Evolutionary conservation across 2,888 invertebrate genomes (phyloP).

Genomic region (Bembecia ichneumoniformis): DNA sequence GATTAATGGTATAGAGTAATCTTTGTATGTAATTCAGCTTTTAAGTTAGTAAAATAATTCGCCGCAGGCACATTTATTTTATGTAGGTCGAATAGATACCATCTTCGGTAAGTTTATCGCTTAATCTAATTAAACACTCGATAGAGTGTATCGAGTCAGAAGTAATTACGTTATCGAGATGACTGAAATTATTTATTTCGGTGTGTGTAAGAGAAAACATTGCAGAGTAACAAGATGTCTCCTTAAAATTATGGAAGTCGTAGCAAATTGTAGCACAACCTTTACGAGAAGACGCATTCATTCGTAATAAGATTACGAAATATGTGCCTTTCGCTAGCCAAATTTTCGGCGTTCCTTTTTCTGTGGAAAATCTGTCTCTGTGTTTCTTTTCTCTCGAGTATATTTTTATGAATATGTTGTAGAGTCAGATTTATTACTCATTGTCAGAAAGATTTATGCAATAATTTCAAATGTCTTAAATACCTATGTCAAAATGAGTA

Average conservation of each 20-base stretch:
- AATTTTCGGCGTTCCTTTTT: not conserved
- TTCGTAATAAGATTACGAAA: not conserved
- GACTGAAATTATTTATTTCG: not conserved
- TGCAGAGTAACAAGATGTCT: too few relatives aligned
- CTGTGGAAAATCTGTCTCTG: not conserved
- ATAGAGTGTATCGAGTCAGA: not conserved
- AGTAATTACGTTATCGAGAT: not conserved
- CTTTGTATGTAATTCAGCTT: too few relatives aligned
- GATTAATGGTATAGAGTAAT: too few relatives aligned
- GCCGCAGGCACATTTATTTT: too few relatives aligned
- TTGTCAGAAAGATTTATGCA: not conserved
- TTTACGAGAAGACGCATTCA: not conserved
- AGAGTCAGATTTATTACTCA: not conserved
- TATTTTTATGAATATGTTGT: not conserved
- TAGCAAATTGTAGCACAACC: too few relatives aligned
- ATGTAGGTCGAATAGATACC: not conserved
- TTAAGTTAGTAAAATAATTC: too few relatives aligned
- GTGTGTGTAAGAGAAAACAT: too few relatives aligned
- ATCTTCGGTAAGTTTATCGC: not conserved
- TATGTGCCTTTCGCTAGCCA: not conserved
- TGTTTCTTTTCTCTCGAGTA: not conserved
- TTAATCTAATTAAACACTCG: not conserved
- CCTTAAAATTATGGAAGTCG: too few relatives aligned
- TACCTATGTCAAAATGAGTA: too few relatives aligned
- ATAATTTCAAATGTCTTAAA: too few relatives aligned